These are phyloP conservation scores for Monochamus saltuarius DNA, from an alignment of 1,140 invertebrate genomes.

Conservation along the genomic window DNA sequence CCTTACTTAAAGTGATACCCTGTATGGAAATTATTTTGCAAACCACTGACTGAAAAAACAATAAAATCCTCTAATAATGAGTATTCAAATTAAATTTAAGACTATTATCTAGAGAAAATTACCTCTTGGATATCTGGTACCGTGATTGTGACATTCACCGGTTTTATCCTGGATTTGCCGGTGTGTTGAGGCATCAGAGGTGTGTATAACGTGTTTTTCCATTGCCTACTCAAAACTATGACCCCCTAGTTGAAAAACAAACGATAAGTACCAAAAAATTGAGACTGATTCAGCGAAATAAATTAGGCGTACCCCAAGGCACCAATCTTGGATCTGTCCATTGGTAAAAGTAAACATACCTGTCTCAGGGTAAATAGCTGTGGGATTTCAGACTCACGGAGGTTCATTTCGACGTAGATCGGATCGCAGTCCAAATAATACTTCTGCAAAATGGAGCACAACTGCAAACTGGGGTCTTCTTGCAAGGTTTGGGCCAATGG, in stretches of 20 bases:
- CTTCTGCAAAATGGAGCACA: slow-evolving; percentile 85
- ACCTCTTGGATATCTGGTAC: slow-evolving; percentile 81
- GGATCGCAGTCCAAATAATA: slow-evolving; percentile 78
- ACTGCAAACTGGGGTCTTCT: slow-evolving; percentile 93
- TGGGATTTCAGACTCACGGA: slow-evolving; percentile 81
- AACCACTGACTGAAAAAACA: too few species aligned
- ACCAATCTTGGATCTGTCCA: background rate
- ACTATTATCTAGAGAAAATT: slow-evolving; percentile 18
- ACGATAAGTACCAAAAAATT: slow-evolving; percentile 24
- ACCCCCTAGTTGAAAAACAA: slow-evolving; percentile 66
- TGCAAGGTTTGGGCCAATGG: slow-evolving; percentile 87
- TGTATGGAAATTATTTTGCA: too few species aligned
- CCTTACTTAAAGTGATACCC: too few species aligned
- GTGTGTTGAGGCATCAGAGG: slow-evolving; percentile 88
- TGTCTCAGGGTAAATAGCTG: slow-evolving; percentile 86
- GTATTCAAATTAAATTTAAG: too few species aligned
- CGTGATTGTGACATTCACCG: slow-evolving; percentile 85
- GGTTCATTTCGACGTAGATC: slow-evolving; percentile 76
- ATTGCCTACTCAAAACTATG: slow-evolving; percentile 88
- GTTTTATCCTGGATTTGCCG: slow-evolving; percentile 81
- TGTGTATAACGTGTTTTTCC: slow-evolving; percentile 96
- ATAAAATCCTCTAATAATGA: too few species aligned
- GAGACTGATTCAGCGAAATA: background rate
- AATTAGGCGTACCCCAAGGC: background rate
- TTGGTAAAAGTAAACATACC: slow-evolving; percentile 48